phyloP scores from a whole-genome alignment of 1,140 invertebrate genomes.

The Cydia fagiglandana region DNA sequence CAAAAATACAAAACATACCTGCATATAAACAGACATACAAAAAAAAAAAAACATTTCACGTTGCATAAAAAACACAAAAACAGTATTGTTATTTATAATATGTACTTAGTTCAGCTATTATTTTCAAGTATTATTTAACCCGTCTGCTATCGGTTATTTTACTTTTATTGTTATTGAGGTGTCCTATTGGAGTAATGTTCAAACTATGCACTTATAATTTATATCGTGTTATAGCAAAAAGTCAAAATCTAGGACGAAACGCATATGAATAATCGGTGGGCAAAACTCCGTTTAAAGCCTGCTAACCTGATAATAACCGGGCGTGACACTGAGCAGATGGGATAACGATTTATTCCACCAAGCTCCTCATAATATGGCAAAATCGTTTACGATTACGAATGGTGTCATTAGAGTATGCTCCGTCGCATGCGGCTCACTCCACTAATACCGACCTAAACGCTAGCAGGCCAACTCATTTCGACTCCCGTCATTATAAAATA shows the following conservation, averaged over 20 bases:
- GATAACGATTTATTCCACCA: slow-evolving; percentile 44
- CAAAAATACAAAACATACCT: background rate
- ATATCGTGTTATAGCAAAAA: background rate
- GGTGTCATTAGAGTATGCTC: slow-evolving; percentile 49
- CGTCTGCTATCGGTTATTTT: background rate
- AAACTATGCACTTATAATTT: background rate
- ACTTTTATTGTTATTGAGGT: background rate
- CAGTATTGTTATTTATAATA: too few species aligned
- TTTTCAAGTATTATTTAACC: background rate
- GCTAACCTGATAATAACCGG: slow-evolving; percentile 57
- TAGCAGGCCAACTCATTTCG: slow-evolving; percentile 57
- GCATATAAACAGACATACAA: background rate
- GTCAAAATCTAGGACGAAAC: background rate
- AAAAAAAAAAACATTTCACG: background rate
- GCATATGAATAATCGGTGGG: background rate
- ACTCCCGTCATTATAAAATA: slow-evolving; percentile 73
- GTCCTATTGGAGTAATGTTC: too few species aligned
- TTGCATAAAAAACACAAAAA: too few species aligned
- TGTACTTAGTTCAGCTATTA: too few species aligned
- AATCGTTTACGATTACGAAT: slow-evolving; percentile 54
- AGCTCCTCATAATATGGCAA: slow-evolving; percentile 39
- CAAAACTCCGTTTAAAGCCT: slow-evolving; percentile 24
- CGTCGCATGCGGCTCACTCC: slow-evolving; percentile 48
- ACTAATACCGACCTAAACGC: slow-evolving; percentile 58
- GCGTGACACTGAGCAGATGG: slow-evolving; percentile 42